These are phyloP conservation scores for Cactoblastis cactorum DNA, from an alignment of 2,888 invertebrate species.

Conservation along the genomic window DNA sequence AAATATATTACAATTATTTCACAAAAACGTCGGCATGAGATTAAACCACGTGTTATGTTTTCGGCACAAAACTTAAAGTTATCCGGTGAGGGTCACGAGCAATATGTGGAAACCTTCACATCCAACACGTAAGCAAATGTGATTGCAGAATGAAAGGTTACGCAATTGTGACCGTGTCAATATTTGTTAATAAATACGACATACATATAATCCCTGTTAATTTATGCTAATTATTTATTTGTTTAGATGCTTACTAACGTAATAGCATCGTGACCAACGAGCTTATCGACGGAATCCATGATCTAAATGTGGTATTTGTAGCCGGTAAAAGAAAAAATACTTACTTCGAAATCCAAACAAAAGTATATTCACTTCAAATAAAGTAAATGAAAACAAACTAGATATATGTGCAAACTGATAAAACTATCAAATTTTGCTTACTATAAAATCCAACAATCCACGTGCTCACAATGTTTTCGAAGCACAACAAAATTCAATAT, in stretches of 20 bases:
- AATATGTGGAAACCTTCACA: constrained; percentile 67
- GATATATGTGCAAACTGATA: constrained; percentile 47
- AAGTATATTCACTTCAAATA: constrained; percentile 42
- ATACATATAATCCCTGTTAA: constrained; percentile 14
- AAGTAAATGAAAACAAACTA: constrained; percentile 39
- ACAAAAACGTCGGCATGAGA: background rate
- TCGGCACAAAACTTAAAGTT: constrained; percentile 30
- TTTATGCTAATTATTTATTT: constrained; percentile 22
- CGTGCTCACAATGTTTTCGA: constrained; percentile 85
- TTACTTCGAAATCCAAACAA: constrained; percentile 58
- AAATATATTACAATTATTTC: background rate
- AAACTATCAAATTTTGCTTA: constrained; percentile 70
- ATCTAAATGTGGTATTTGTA: constrained; percentile 52
- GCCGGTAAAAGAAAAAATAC: constrained; percentile 56
- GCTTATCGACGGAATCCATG: constrained; percentile 31
- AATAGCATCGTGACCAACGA: constrained; percentile 27
- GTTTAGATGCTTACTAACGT: constrained; percentile 22
- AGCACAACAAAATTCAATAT: constrained; percentile 83
- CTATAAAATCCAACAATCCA: constrained; percentile 76
- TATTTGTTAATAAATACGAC: constrained; percentile 26
- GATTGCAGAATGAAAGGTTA: constrained; percentile 73
- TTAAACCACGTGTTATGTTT: constrained; percentile 45
- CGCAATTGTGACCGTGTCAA: constrained; percentile 67
- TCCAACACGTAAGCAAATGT: constrained; percentile 77
- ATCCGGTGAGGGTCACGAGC: constrained; percentile 67